Conservation (phyloP, 1,140 invertebrate species). For the Cydia fagiglandana region DNA sequence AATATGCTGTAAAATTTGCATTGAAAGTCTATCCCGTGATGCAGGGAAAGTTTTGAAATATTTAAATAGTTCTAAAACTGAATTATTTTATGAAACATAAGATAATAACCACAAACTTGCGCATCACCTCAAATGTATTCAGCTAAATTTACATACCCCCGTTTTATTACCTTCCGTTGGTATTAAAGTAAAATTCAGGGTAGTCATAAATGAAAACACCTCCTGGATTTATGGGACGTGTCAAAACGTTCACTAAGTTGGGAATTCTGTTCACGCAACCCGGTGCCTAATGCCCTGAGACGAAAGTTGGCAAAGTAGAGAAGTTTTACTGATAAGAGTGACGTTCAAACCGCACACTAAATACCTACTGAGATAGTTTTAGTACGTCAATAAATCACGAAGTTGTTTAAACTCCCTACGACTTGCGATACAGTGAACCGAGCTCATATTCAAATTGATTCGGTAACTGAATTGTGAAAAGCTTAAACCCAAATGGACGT, state of each 20-base stretch:
- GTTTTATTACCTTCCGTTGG: conserved; percentile 20
- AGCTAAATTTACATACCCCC: conserved; percentile 23
- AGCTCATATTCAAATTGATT: conserved; percentile 25
- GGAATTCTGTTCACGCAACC: conserved; percentile 29
- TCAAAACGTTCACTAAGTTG: conserved; percentile 28
- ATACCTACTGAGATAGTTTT: conserved; percentile 51
- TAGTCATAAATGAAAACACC: conserved; percentile 31
- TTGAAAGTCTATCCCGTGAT: conserved; percentile 14
- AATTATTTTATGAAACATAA: conserved; percentile 32
- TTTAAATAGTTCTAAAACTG: conserved; percentile 24
- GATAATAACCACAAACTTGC: conserved; percentile 31
- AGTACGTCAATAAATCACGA: conserved; percentile 53
- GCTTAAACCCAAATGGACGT: not conserved
- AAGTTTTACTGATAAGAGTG: conserved; percentile 50
- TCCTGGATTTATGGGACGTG: conserved; percentile 25
- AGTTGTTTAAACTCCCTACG: conserved; percentile 43
- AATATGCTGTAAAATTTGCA: not conserved
- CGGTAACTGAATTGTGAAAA: conserved; percentile 18
- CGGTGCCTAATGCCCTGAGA: conserved; percentile 30
- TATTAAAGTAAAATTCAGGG: conserved; percentile 21
- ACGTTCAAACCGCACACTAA: conserved; percentile 49
- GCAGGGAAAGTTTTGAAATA: conserved; percentile 12
- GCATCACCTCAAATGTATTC: conserved; percentile 27
- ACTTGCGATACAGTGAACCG: not conserved
- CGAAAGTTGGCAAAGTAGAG: conserved; percentile 43